Conservation (phyloP, 2,888 invertebrate species). For the Athalia circularis region DNA sequence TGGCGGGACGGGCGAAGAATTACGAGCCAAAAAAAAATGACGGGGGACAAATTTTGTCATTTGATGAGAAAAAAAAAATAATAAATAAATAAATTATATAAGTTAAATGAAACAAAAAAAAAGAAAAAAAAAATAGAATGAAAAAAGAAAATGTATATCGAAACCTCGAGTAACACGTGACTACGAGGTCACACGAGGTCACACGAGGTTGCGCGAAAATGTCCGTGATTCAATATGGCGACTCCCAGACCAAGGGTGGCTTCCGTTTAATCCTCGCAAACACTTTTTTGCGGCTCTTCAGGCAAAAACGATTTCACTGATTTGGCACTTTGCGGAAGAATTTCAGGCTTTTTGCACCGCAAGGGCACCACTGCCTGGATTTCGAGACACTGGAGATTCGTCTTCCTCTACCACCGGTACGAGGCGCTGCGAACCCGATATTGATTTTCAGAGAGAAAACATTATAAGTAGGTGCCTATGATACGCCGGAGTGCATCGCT, state of each 20-base stretch:
- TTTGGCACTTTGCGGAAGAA: constrained; percentile 47
- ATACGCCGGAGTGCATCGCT: constrained; percentile 56
- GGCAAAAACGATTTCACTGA: constrained; percentile 47
- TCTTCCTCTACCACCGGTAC: constrained; percentile 66
- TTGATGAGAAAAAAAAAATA: constrained; percentile 5
- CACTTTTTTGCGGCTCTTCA: constrained; percentile 31
- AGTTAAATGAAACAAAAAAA: constrained; percentile 24
- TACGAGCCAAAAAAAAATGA: too few relatives aligned
- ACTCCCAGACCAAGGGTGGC: constrained; percentile 45
- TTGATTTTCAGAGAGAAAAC: constrained; percentile 71
- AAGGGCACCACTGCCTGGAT: constrained; percentile 60
- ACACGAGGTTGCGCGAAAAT: constrained; percentile 54
- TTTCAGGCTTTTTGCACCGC: constrained; percentile 44
- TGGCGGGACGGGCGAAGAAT: too few relatives aligned
- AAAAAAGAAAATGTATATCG: constrained; percentile 32
- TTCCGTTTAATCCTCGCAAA: constrained; percentile 45
- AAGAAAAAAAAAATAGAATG: background rate
- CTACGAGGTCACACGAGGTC: constrained; percentile 48
- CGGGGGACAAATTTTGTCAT: too few relatives aligned
- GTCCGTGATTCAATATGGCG: constrained; percentile 59
- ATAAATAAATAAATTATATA: too few relatives aligned
- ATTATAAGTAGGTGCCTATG: constrained; percentile 63
- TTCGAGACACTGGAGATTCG: constrained; percentile 71
- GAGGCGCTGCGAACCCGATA: constrained; percentile 71
- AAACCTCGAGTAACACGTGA: constrained; percentile 47